phyloP scores from a whole-genome alignment of 2,888 invertebrate genomes.

The Sinhomidia bicolor region DNA sequence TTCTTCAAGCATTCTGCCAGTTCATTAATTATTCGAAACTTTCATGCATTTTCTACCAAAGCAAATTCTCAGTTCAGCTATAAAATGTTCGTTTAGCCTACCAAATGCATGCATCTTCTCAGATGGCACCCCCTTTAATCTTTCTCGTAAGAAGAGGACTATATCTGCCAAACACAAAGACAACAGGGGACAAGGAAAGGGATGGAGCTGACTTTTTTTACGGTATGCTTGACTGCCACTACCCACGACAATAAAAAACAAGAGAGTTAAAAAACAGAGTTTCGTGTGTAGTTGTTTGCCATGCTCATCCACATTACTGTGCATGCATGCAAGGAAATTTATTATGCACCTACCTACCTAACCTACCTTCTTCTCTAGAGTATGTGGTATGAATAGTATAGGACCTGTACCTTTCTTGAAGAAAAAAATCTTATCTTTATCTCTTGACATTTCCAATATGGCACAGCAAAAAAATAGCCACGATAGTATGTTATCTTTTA shows the following conservation, averaged over 20 bases:
- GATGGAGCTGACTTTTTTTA: background rate
- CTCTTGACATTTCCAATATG: constrained; percentile 45
- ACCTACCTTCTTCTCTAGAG: background rate
- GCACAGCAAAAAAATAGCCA: background rate
- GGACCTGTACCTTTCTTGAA: background rate
- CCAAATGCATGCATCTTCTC: constrained; percentile 10
- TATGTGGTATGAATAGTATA: no score
- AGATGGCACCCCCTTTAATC: constrained; percentile 26
- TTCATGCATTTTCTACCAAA: constrained; percentile 52
- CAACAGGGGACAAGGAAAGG: constrained; percentile 2
- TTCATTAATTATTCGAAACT: constrained; percentile 62
- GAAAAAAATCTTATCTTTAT: background rate
- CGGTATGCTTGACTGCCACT: background rate
- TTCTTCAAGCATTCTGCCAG: constrained; percentile 18
- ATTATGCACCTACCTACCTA: no score
- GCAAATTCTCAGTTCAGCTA: constrained; percentile 32
- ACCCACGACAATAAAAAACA: background rate
- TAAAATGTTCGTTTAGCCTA: constrained; percentile 52
- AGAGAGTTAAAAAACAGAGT: background rate
- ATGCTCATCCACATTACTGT: background rate
- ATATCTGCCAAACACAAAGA: background rate
- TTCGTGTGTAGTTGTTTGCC: background rate
- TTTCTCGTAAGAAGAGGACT: background rate
- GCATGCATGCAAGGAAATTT: no score
- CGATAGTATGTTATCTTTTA: background rate